Conservation (phyloP, 2,113 vertebrate genomes). For the Podilymbus podiceps region DNA sequence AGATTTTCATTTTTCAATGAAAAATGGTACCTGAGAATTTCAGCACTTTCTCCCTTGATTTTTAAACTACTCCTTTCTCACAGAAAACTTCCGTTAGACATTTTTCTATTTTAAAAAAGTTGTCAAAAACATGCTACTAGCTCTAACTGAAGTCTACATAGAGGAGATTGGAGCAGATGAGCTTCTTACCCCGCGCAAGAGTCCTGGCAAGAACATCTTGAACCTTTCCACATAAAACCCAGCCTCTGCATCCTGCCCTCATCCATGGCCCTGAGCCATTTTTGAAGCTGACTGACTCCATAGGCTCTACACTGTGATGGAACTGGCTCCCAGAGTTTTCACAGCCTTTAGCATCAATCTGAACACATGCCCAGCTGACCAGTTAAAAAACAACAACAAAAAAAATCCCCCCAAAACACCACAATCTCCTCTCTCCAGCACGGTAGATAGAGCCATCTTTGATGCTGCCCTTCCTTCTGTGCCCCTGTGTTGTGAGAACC, state of each 20-base stretch:
- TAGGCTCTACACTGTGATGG: neutral
- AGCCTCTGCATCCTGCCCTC: too few relatives aligned
- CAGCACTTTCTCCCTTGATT: neutral
- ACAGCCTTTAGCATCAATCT: neutral
- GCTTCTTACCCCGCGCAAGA: neutral
- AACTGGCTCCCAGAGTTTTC: neutral
- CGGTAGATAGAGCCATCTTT: neutral
- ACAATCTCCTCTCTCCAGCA: neutral
- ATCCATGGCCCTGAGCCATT: accelerated
- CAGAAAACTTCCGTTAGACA: neutral
- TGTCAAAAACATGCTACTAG: neutral
- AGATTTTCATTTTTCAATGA: neutral
- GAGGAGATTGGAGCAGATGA: neutral
- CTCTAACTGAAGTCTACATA: neutral
- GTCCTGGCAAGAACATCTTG: neutral
- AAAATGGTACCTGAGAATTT: neutral
- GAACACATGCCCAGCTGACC: neutral
- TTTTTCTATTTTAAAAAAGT: neutral
- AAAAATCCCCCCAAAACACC: too few relatives aligned
- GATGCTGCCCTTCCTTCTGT: neutral
- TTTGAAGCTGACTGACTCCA: neutral
- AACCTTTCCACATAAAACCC: accelerated
- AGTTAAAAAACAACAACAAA: neutral
- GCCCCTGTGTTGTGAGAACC: neutral
- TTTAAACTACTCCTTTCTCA: neutral